Conservation (phyloP, 2,797 vertebrate species). For the Apodemus agrarius region DNA sequence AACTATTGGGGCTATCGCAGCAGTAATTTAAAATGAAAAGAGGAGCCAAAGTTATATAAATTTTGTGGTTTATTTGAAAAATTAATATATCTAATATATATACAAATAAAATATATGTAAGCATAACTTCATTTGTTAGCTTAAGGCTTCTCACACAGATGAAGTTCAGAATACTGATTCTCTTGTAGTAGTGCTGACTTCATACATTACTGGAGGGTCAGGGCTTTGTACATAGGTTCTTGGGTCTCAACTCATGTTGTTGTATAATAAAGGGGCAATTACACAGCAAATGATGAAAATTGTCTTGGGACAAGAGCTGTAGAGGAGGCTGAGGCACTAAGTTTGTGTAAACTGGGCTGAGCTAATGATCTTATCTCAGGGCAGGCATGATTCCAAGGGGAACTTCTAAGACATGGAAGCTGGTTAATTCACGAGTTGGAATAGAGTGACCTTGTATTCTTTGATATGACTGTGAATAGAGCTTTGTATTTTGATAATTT, state of each 20-base stretch:
- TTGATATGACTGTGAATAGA: not conserved
- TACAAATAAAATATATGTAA: not conserved
- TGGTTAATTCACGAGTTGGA: not conserved
- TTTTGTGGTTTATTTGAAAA: not conserved
- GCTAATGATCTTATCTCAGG: not conserved
- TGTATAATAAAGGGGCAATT: not conserved
- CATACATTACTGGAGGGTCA: not conserved
- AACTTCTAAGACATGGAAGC: not conserved
- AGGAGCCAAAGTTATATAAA: not conserved
- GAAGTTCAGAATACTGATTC: not conserved
- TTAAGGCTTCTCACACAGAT: not conserved
- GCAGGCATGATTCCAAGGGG: not conserved
- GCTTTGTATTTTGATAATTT: not conserved
- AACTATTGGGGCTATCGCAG: no score
- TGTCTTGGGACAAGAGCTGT: not conserved
- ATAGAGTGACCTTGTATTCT: not conserved
- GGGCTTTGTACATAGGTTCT: not conserved
- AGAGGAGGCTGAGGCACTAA: not conserved
- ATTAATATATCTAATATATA: not conserved
- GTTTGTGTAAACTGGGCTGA: not conserved
- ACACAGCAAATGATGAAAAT: not conserved
- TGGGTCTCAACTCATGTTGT: not conserved
- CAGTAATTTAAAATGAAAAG: conserved; percentile 8
- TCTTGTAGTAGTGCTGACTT: not conserved
- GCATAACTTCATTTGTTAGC: not conserved